These are phyloP conservation scores for Tinamus guttatus DNA, from an alignment of 2,113 vertebrate genomes.

Conservation along the genomic window DNA sequence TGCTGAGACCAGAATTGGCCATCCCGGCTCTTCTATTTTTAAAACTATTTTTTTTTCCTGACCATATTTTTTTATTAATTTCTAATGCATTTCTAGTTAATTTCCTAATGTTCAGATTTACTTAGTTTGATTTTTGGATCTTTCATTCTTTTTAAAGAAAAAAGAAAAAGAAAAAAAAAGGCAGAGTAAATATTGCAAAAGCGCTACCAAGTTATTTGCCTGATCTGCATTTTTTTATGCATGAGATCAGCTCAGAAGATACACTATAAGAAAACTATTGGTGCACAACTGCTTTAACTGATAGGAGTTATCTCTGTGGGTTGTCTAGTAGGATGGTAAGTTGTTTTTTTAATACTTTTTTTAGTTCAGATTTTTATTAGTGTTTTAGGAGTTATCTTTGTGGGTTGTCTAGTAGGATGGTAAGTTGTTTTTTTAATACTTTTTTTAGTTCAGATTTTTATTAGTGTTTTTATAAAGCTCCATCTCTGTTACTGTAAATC, in stretches of 20 bases:
- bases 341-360: neutral
- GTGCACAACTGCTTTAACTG: slow-evolving; percentile 47
- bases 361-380: slow-evolving; percentile 20
- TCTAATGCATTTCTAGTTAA: neutral
- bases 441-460: slow-evolving; percentile 16
- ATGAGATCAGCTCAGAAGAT: slow-evolving; percentile 50
- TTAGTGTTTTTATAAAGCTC: slow-evolving; percentile 33
- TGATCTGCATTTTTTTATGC: slow-evolving; percentile 33
- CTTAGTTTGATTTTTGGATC: neutral
- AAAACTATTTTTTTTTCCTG: neutral
- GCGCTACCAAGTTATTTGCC: slow-evolving; percentile 16
- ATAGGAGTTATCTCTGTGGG: slow-evolving; percentile 53
- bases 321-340: slow-evolving; percentile 47
- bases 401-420: slow-evolving; percentile 46
- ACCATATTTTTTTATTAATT: neutral
- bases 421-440: neutral
- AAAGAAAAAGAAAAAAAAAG: neutral
- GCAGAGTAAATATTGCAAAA: slow-evolving; percentile 52
- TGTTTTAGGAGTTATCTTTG: slow-evolving; percentile 54
- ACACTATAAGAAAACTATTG: slow-evolving; percentile 39
- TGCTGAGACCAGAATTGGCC: slow-evolving; percentile 13
- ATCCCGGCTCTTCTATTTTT: neutral
- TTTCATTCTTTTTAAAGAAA: neutral
- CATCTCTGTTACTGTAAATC: slow-evolving; percentile 8
- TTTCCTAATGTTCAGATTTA: neutral